Conservation (phyloP, 2,797 vertebrate genomes). For the Lepus townsendii region DNA sequence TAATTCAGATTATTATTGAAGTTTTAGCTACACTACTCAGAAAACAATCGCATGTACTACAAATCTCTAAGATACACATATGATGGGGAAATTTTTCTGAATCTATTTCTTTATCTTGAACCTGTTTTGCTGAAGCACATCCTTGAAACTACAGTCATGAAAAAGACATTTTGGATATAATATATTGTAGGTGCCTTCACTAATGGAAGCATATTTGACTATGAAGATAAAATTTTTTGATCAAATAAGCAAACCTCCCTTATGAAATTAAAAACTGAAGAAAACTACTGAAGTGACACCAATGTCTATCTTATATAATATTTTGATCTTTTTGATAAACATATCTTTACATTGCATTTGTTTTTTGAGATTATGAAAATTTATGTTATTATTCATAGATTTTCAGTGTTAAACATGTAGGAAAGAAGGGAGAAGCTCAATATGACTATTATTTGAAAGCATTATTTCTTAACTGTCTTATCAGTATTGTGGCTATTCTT, state of each 20-base stretch:
- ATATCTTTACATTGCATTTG: conserved; percentile 23
- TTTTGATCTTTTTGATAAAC: background rate
- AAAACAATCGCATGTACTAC: background rate
- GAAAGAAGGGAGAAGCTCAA: conserved; percentile 4
- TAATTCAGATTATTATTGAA: background rate
- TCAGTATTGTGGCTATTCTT: background rate
- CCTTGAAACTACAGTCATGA: background rate
- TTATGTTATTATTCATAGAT: conserved; percentile 23
- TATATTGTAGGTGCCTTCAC: background rate
- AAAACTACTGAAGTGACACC: background rate
- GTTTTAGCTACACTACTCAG: background rate
- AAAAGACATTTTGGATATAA: background rate
- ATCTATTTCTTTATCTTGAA: background rate
- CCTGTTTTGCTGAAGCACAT: background rate
- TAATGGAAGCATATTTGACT: background rate
- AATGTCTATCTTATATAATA: background rate
- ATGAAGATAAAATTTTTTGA: conserved; percentile 10
- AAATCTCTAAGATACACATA: background rate
- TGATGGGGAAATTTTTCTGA: background rate
- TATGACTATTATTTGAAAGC: conserved; percentile 32
- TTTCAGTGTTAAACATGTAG: conserved; percentile 7
- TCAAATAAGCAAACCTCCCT: background rate
- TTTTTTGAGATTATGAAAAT: background rate
- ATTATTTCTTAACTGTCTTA: conserved; percentile 36
- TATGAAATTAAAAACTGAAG: conserved; percentile 21